Evolutionary conservation across 2,888 invertebrate species (phyloP), one percentile per base, ranked within the genome.

Genomic region (Chloroclysta siterata): DNA sequence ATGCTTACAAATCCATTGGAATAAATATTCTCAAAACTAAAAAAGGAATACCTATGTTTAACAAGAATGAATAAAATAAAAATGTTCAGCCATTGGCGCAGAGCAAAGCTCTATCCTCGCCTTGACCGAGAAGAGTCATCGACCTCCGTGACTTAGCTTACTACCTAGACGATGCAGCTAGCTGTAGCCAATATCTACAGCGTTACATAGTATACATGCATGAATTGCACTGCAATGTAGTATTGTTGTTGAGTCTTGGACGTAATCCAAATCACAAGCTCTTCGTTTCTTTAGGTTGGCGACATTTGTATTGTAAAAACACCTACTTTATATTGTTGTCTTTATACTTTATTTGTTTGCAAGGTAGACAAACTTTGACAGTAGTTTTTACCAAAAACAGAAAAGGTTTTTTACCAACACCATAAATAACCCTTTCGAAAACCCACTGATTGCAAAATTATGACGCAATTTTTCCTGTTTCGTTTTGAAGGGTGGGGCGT

Each of bases 121-220:
- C 65, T 65, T 65, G 65, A 59, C 65, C 65, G 65, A 57, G 53
- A 22, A 55, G 53, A 58, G 61, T 65, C 58, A 62, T 51, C n/a
- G 61, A 65, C 44, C 65, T 47, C 51, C 8, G 64, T 48, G 60
- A 53, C 60, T 28, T 51, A 15, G 44, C 48, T 22, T 2, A 22
- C 22, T 22, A 22, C 22, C n/a, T 22, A 22, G 22, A 22, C 22
- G 22, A 22, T 22, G 22, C 3, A 22, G 22, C 22, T 22, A 22
- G 22, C 22, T 22, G 3, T 46, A 61, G 57, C 28, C 4, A 55
- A 29, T 14, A 14, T 55, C 15, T 29, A 44, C 5, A 14, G 17
- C 1, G 5, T 13, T 51, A 42, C 29, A 50, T 28, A 13, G 44
- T 14, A 5, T n/a, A n/a, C n/a, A 14, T 29, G 29, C 22, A 50